Base-by-base conservation (phyloP, 2,888 invertebrate genomes). In the Microplitis manilae region DNA sequence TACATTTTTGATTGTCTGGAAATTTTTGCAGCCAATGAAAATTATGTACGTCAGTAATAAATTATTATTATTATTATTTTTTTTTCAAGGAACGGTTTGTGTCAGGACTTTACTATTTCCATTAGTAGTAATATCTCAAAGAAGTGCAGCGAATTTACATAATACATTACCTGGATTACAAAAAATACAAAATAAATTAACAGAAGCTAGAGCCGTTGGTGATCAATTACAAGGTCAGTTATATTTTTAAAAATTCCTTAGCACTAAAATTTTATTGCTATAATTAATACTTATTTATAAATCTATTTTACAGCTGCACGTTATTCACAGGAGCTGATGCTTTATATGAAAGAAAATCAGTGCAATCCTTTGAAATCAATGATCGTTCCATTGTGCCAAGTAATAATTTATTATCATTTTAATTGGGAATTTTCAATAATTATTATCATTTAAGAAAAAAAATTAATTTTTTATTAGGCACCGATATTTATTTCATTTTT, bases 401-500 rank as follows among this genome's bases (percentile, higher is more conserved):
- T 96, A 87, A 83, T 50, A 50, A 50, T 50, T 50, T 50, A 50
- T 50, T 50, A 13, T 50, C 8, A 50, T 13, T 9, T 9, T 8
- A 13, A 13, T 50, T 8, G 9, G 6, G 0, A 50, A 50, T 9
- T 4, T 50, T 8, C 0, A 6, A 4, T 30, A 30, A 30, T 30
- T 30, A 30, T 30, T 30, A 30, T 30, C 4, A 30, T 30, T 60
- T 15, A 17, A 4, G 8, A 2, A 50, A 50, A 50, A 50, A 39
- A 76, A 40, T 64, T 39, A 75, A 68, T 68, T 77, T 72, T 15
- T 70, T 79, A 88, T 71, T 85, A 94, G 94, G 92, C 93, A 74
- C 98, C 98, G 0, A 91, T 99, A 15, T 99, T 99, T 88, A 90
- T 98, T 80, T 97, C 98, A 0, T 96, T 97, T 88, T 99, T 98